Base-by-base conservation (phyloP, 2,797 vertebrate species). In the Melanogrammus aeglefinus region DNA sequence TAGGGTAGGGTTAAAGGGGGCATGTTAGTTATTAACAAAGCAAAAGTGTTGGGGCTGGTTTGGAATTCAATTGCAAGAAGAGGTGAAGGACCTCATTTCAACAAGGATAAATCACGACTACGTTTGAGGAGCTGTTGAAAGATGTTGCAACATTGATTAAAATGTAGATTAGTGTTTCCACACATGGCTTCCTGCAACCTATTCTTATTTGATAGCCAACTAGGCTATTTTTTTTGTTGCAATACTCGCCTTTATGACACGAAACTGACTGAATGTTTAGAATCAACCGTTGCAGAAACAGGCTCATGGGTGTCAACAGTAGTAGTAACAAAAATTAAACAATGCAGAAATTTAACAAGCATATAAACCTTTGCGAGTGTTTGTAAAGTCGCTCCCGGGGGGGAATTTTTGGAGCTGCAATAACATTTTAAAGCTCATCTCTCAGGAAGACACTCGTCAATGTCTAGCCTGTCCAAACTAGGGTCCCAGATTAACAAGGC, bases 31-130 rank as follows among this genome's bases (percentile, higher is more conserved):
- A 29, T 71, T 71, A 63, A n/a, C 57, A 63, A 63, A 63, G 57
- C 57, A 63, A 63, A 24, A 63, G n/a, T 14, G 21, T 63, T 57
- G 47, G 57, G 21, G 21, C 57, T 63, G 36, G 63, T 69, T 63
- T 63, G 57, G 57, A 71, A 71, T 33, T 71, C 29, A 71, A 31
- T 29, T 71, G 69, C 10, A 33, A 71, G 18, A 31, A 71, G 18
- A 10, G 69, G 57, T 63, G 57, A 63, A 63, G 57, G 57, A 63
- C 57, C 57, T 63, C 57, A 63, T 63, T 63, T n/a, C 57, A 63
- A 63, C 57, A 63, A 2, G 57, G 21, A 21, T 63, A 24, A 63
- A 63, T 63, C 57, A 63, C 21, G 1, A 63, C 8, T 21, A 24
- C 21, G n/a, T 8, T 8, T 63, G 21, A 63, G 57, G 21, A 63